Evolutionary conservation across 2,888 invertebrate species (phyloP).

Genomic region (Silvanus unidentatus): DNA sequence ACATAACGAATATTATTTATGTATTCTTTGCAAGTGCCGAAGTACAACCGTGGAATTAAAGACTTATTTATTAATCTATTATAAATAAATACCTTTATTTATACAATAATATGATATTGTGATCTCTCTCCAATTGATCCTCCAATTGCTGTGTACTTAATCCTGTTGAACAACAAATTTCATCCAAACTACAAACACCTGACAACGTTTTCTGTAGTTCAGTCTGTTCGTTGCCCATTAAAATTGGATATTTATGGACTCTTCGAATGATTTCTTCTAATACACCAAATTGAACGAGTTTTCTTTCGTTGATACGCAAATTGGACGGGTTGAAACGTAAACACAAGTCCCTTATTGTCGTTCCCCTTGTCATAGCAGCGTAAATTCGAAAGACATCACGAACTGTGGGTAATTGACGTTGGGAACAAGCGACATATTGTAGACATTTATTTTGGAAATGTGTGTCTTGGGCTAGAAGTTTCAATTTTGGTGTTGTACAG

Average conservation of each 20-base stretch:
- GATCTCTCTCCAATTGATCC: conserved; percentile 76
- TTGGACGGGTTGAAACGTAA: conserved; percentile 65
- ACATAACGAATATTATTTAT: conserved; percentile 61
- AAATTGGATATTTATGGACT: conserved; percentile 60
- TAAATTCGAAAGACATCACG: conserved; percentile 59
- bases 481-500: conserved; percentile 54
- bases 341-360: conserved; percentile 65
- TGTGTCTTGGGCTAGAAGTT: conserved; percentile 48
- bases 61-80: too few species aligned
- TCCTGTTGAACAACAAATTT: conserved; percentile 82
- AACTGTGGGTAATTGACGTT: conserved; percentile 48
- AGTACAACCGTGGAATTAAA: conserved; percentile 25
- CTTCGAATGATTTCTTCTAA: conserved; percentile 76
- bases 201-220: conserved; percentile 64
- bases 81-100: conserved; percentile 49
- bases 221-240: conserved; percentile 28
- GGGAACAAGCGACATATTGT: conserved; percentile 38
- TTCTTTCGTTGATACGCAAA: conserved; percentile 71
- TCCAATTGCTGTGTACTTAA: conserved; percentile 70
- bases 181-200: conserved; percentile 77
- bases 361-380: conserved; percentile 64
- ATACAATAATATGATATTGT: conserved; percentile 75
- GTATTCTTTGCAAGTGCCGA: conserved; percentile 46
- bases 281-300: conserved; percentile 82
- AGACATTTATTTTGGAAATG: conserved; percentile 44